These are phyloP conservation scores for Drosophila phalerata DNA, from an alignment of 2,888 invertebrate species.

Conservation along the genomic window DNA sequence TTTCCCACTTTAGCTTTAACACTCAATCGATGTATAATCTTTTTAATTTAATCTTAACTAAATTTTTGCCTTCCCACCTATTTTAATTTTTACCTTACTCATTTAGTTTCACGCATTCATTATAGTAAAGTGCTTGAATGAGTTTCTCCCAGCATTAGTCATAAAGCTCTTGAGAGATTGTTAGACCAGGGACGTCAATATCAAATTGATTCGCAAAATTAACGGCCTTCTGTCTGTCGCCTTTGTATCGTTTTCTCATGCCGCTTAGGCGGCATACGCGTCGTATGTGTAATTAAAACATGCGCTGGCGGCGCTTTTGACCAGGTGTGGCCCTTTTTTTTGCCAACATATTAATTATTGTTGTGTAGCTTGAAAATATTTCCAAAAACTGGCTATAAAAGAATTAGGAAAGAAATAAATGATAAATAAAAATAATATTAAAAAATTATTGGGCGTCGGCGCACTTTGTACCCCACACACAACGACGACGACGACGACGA, in stretches of 20 bases:
- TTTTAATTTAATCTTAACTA: not conserved
- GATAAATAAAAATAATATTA: constrained; percentile 23
- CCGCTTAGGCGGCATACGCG: constrained; percentile 40
- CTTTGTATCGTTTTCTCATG: constrained; percentile 47
- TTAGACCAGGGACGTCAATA: constrained; percentile 26
- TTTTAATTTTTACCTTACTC: constrained; percentile 1
- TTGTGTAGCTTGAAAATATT: constrained; percentile 16
- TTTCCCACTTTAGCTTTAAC: not conserved
- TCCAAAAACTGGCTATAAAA: constrained; percentile 24
- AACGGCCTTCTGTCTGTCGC: constrained; percentile 57
- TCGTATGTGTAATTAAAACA: constrained; percentile 69
- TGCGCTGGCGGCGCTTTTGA: constrained; percentile 69
- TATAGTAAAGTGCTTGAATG: constrained; percentile 16
- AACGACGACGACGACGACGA: not conserved
- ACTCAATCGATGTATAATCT: not conserved
- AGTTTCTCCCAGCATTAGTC: constrained; percentile 47
- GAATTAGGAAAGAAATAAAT: constrained; percentile 23
- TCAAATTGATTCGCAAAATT: constrained; percentile 62
- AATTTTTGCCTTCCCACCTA: constrained; percentile 1
- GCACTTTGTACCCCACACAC: constrained; percentile 43
- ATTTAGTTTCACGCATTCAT: constrained; percentile 9
- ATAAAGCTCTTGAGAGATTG: constrained; percentile 24
- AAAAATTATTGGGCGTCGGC: constrained; percentile 53
- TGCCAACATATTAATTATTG: constrained; percentile 72
- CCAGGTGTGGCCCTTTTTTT: constrained; percentile 74